Conservation (phyloP, 2,113 vertebrate species). For the Trematocara zebra region DNA sequence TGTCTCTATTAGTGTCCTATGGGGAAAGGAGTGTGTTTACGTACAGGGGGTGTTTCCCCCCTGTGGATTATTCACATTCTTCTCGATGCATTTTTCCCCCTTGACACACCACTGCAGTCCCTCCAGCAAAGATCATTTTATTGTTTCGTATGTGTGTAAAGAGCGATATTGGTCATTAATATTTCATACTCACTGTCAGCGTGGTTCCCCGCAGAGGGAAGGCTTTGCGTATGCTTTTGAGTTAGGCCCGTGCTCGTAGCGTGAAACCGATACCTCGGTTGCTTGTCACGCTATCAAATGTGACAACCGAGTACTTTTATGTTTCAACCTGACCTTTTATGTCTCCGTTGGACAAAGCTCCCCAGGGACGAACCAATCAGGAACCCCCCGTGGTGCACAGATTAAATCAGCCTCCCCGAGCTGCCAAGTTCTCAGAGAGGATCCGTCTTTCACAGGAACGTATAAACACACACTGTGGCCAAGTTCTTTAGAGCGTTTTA, state of each 20-base stretch:
- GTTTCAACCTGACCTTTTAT: slow-evolving; percentile 31
- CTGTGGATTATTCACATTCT: slow-evolving; percentile 26
- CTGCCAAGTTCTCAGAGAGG: slow-evolving; percentile 3
- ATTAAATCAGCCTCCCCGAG: slow-evolving; percentile 32
- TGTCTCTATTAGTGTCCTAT: slow-evolving; percentile 39
- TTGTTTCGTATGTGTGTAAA: slow-evolving; percentile 16
- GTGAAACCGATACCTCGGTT: slow-evolving; percentile 2
- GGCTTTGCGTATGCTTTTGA: not conserved
- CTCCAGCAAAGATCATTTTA: not conserved
- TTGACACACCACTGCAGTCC: not conserved
- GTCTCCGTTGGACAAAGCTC: slow-evolving; percentile 21
- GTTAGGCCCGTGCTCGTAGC: not conserved
- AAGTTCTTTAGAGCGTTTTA: not conserved
- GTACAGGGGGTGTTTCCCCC: not conserved
- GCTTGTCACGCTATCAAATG: not conserved
- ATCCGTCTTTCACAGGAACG: not conserved
- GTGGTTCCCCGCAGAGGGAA: not conserved
- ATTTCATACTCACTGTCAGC: slow-evolving; percentile 41
- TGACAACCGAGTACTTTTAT: slow-evolving; percentile 1
- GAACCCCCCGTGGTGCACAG: not conserved
- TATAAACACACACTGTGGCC: not conserved
- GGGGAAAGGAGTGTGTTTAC: slow-evolving; percentile 33
- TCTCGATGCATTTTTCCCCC: not conserved
- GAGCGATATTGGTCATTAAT: slow-evolving; percentile 46
- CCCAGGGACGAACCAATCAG: slow-evolving; percentile 44